Base-by-base conservation (phyloP, 92 coral and sea anemone genomes). In the Zoanthus gigantus region DNA sequence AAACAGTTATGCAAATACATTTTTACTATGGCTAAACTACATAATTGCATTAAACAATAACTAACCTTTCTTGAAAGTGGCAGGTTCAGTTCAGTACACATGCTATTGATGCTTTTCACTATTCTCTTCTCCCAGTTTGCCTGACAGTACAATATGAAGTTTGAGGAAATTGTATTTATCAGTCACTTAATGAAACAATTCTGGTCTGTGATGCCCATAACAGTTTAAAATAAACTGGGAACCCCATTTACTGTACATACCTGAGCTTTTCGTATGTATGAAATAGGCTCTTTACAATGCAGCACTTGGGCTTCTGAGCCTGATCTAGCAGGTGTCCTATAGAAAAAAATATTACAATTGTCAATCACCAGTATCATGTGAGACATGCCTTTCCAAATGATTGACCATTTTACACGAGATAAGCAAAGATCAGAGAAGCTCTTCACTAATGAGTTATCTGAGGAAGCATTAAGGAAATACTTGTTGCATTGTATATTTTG, bases 71-170 rank as follows among this genome's bases (percentile, higher is more conserved):
- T 97, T 77, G 99, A 97, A 52, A 97, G 93, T 13, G 99, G 98
- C 71, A 97, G 91, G 78, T 94, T 92, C 42, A 95, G 90, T 82
- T 97, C 98, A 11, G 98, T 97, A 46, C 99, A 97, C 99, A 97
- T 97, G 50, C 98, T 97, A 83, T 97, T 97, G 71, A 97, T 94
- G 60, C 99, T 95, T 83, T 97, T 97, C 46, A 97, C 95, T 71
- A 97, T 94, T 79, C 98, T 94, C 84, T 97, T 97, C 88, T 97
- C 99, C 99, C 99, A 97, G 17, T 92, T 91, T 71, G 93, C 92
- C 99, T 97, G 56, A n/a, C n/a, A n/a, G 56, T 50, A 50, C 13
- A 14, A 13, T 23, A 63, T 63, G 13, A 63, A 16, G 13, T 13
- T 13, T 14, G 9, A 60, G 7, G 29, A 13, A 4, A 63, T 63